Evolutionary conservation across 2,888 invertebrate species (phyloP).

Genomic region (Psylliodes chrysocephalus): DNA sequence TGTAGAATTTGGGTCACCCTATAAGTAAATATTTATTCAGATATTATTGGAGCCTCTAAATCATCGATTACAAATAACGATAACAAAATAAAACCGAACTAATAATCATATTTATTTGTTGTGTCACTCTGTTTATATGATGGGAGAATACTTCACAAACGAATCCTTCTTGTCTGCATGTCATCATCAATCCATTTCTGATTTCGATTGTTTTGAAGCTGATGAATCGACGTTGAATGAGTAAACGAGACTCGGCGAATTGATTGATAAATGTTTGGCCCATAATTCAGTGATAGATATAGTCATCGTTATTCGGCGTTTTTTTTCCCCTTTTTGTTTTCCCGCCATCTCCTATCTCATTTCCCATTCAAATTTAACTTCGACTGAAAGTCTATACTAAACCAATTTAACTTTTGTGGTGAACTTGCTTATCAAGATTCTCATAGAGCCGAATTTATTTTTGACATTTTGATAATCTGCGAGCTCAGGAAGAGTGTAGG

Average conservation of each 20-base stretch:
- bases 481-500: neutral
- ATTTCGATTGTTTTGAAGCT: conserved; percentile 48
- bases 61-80: no score
- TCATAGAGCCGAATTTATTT: conserved; percentile 36
- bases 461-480: conserved; percentile 27
- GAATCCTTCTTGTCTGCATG: conserved; percentile 26
- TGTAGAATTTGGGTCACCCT: no score
- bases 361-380: conserved; percentile 43
- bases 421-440: conserved; percentile 42
- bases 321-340: conserved; percentile 42
- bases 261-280: conserved; percentile 51
- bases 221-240: conserved; percentile 51
- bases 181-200: conserved; percentile 43
- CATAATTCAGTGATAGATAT: conserved; percentile 50
- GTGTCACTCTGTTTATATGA: neutral
- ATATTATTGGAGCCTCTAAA: no score
- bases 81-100: no score
- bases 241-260: conserved; percentile 50
- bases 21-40: no score
- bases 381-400: conserved; percentile 43
- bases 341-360: conserved; percentile 38
- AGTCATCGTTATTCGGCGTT: conserved; percentile 45
- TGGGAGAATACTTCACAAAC: conserved; percentile 1
- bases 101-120: no score
- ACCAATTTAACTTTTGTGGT: conserved; percentile 48